A percentile compares a stretch with the other conserved stretches of the same genome.
These are phyloP conservation scores for Philopedon plagiatum DNA, from an alignment of 2,888 invertebrate species.

Conservation along the genomic window DNA sequence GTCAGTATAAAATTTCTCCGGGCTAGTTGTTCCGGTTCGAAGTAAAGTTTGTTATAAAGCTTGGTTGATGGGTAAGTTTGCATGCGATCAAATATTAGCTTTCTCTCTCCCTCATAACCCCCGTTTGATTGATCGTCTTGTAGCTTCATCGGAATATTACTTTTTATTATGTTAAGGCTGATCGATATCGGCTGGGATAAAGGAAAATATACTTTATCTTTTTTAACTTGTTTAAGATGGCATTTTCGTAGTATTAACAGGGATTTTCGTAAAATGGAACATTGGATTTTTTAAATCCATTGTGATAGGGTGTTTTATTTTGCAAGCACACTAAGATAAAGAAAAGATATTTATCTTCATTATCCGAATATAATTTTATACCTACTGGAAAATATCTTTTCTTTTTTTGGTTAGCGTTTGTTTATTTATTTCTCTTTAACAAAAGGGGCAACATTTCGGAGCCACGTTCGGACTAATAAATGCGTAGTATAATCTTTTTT, in stretches of 20 bases:
- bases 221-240: constrained; percentile 10
- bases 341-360: too few relatives aligned
- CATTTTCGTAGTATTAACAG: not conserved
- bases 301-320: not conserved
- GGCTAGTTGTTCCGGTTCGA: not conserved
- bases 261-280: not conserved
- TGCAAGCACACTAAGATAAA: too few relatives aligned
- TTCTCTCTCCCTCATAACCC: constrained; percentile 11
- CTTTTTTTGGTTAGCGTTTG: too few relatives aligned
- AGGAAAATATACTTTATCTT: constrained; percentile 5
- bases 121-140: constrained; percentile 37
- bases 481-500: too few relatives aligned
- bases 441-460: too few relatives aligned
- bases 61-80: constrained; percentile 22
- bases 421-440: too few relatives aligned
- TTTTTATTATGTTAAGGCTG: constrained; percentile 13
- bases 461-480: too few relatives aligned
- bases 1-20: constrained; percentile 18
- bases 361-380: too few relatives aligned
- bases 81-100: constrained; percentile 19
- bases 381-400: too few relatives aligned
- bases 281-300: not conserved
- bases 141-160: constrained; percentile 24
- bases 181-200: constrained; percentile 12
- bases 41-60: constrained; percentile 17